Conservation (phyloP, 2,797 vertebrate species). For the Mus spretus region DNA sequence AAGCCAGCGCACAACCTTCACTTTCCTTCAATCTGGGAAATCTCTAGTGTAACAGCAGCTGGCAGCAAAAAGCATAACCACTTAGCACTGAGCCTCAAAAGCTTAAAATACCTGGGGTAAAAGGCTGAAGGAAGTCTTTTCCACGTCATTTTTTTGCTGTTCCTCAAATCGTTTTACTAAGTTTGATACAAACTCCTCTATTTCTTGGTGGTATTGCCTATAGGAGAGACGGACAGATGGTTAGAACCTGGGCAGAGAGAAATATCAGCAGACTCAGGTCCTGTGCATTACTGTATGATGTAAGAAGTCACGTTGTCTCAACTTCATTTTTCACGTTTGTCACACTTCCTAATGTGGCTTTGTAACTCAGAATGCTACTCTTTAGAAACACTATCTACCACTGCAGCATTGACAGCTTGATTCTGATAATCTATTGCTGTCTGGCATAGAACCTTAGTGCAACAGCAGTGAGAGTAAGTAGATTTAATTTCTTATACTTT, state of each 20-base stretch:
- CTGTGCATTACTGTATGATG: background rate
- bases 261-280: background rate
- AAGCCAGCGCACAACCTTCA: background rate
- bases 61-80: constrained; percentile 20
- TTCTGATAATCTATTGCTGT: background rate
- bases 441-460: background rate
- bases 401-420: background rate
- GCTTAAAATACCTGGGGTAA: constrained; percentile 94
- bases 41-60: background rate
- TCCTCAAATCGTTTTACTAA: constrained; percentile 94
- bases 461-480: background rate
- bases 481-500: background rate
- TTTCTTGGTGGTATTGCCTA: constrained; percentile 97
- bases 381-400: background rate
- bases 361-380: constrained; percentile 19
- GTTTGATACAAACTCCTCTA: constrained; percentile 95
- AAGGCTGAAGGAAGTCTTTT: constrained; percentile 89
- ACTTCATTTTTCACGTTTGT: constrained; percentile 41
- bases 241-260: constrained; percentile 60
- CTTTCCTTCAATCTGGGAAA: background rate
- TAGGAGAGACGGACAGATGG: background rate
- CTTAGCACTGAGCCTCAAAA: constrained; percentile 48
- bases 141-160: constrained; percentile 89
- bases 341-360: background rate
- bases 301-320: background rate